These are phyloP conservation scores for Papilio gigon DNA, from an alignment of 2,888 invertebrate genomes.

Conservation along the genomic window DNA sequence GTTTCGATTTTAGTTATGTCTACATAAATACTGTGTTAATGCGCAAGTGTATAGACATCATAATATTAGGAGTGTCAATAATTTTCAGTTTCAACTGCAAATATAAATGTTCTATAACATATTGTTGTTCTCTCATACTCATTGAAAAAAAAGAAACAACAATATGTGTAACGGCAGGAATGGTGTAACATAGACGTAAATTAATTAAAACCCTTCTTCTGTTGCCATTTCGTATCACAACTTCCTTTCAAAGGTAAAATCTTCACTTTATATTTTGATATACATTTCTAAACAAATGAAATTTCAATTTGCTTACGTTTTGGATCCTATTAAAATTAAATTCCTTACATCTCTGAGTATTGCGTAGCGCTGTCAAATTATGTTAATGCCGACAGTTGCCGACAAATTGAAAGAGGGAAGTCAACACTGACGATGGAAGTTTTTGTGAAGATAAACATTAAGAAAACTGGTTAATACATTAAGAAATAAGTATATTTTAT, in stretches of 20 bases:
- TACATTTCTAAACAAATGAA: neutral
- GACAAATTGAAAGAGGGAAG: conserved; percentile 25
- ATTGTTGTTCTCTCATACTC: too few relatives aligned
- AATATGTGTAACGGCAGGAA: too few relatives aligned
- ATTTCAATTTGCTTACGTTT: neutral
- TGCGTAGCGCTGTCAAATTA: conserved; percentile 30
- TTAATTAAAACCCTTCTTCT: too few relatives aligned
- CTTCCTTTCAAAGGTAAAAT: too few relatives aligned
- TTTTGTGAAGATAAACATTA: conserved; percentile 34
- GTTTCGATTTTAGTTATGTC: neutral
- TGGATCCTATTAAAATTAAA: conserved; percentile 24
- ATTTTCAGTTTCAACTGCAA: too few relatives aligned
- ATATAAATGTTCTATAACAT: too few relatives aligned
- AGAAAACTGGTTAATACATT: conserved; percentile 9
- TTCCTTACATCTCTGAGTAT: conserved; percentile 4
- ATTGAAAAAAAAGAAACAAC: too few relatives aligned
- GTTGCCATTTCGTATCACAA: too few relatives aligned
- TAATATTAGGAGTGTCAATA: too few relatives aligned
- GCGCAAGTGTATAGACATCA: too few relatives aligned
- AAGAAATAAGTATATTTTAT: neutral
- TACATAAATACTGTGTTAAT: too few relatives aligned
- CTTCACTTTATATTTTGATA: neutral
- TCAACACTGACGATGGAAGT: conserved; percentile 26
- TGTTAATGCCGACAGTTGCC: conserved; percentile 33
- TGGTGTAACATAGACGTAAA: too few relatives aligned